Conservation (phyloP, 2,113 vertebrate species). For the Condylura cristata region DNA sequence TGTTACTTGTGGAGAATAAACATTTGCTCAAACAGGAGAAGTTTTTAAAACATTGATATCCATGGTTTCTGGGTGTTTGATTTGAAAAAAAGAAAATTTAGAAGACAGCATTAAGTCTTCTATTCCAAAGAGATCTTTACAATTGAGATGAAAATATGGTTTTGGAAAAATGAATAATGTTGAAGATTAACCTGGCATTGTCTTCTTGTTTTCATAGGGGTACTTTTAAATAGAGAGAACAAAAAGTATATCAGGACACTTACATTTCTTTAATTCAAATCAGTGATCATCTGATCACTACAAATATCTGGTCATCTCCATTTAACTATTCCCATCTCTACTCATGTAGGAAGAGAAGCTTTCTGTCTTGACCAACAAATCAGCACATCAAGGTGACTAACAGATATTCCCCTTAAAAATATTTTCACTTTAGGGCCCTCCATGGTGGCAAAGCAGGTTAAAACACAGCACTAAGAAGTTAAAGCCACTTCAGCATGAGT, state of each 20-base stretch:
- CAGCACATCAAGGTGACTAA: neutral
- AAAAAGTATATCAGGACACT: neutral
- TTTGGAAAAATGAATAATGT: neutral
- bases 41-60: neutral
- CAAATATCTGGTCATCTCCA: neutral
- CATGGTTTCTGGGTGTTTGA: neutral
- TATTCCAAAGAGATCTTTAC: neutral
- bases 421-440: slow-evolving; percentile 16
- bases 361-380: neutral
- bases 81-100: slow-evolving; percentile 31
- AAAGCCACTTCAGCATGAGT: too few relatives aligned
- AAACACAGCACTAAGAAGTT: too few relatives aligned
- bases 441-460: too few relatives aligned
- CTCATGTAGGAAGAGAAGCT: neutral
- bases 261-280: neutral
- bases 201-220: neutral
- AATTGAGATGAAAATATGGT: neutral
- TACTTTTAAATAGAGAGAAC: neutral
- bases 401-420: neutral
- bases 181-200: neutral
- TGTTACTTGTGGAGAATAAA: neutral
- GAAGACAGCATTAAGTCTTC: neutral
- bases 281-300: neutral
- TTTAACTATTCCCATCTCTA: too few relatives aligned
- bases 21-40: neutral